Base-by-base conservation (phyloP, 2,888 invertebrate species). In the Pelosia muscerda region DNA sequence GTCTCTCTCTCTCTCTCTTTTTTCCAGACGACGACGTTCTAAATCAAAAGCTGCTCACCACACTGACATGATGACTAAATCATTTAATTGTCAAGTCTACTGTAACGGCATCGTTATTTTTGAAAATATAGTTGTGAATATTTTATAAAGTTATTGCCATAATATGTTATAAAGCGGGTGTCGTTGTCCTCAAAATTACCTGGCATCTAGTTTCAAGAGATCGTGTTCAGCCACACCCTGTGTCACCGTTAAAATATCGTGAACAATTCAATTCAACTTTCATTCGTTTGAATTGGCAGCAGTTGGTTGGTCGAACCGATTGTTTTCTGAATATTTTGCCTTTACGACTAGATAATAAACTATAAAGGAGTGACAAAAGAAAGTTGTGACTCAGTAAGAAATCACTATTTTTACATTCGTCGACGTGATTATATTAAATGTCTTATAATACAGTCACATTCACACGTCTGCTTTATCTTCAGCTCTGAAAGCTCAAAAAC, bases 181-280 rank as follows among this genome's bases (percentile, higher is more conserved):
- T 66, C 66, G 53, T 63, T 66, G 23, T 59, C 34, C 49, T 72
- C 58, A 58, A 74, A 68, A 74, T 70, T 34, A 57, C 23, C 23
- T 54, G 54, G 71, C 70, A 68, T 26, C 62, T 63, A 69, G 66
- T 67, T 65, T 55, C 49, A 66, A 60, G 69, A 69, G 69, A 76
- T 71, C 67, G 63, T 76, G 60, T 26, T n/a, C 10, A 57, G 66
- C 74, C 74, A 56, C 71, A 38, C 76, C 76, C 66, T 68, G 26
- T 31, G 26, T 65, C 38, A 65, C 59, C 55, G 71, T 69, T 75
- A 65, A 31, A 26, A 59, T 71, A 73, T 66, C 66, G 57, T 62
- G 65, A 62, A 57, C 53, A 62, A 53, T 62, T 65, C 62, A 62
- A 62, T 49, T 53, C 15, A 42, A 56, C 53, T 49, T 49, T 58